Percentiles rank a stretch among this genome's conserved stretches.
Evolutionary conservation across 2,113 vertebrate genomes (phyloP).

Genomic region (Phycodurus eques): DNA sequence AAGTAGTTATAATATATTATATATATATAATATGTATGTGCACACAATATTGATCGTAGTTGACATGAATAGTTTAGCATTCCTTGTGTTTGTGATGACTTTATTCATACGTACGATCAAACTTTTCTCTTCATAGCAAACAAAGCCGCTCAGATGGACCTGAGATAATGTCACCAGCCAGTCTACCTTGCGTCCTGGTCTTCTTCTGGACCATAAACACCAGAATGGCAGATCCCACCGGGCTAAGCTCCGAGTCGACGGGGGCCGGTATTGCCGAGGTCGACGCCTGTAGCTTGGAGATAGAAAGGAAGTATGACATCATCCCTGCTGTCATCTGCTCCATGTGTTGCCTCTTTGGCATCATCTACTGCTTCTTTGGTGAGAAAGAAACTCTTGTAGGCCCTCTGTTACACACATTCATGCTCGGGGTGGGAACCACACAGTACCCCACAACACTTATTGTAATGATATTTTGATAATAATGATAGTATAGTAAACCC

Average conservation of each 20-base stretch:
- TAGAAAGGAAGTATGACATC: constrained; percentile 75
- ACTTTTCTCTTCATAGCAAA: constrained; percentile 33
- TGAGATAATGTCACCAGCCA: constrained; percentile 47
- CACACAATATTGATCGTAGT: constrained; percentile 25
- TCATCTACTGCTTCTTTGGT: constrained; percentile 90
- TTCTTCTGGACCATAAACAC: constrained; percentile 13
- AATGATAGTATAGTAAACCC: not conserved
- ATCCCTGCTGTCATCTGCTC: constrained; percentile 81
- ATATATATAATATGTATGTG: not conserved
- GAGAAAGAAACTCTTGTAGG: constrained; percentile 42
- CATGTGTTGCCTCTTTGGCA: constrained; percentile 84
- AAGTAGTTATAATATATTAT: too few species aligned
- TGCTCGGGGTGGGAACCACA: not conserved
- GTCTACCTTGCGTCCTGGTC: constrained; percentile 10
- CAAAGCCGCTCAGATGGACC: constrained; percentile 54
- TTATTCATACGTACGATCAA: not conserved
- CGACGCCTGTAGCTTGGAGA: constrained; percentile 75
- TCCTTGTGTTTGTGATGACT: constrained; percentile 2
- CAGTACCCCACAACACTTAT: not conserved
- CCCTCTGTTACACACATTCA: not conserved
- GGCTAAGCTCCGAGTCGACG: constrained; percentile 64
- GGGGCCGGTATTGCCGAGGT: constrained; percentile 49
- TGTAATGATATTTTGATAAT: not conserved
- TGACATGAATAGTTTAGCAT: constrained; percentile 33
- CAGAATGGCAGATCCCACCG: constrained; percentile 68